These are phyloP conservation scores for Vicugna pacos DNA, from an alignment of 2,113 vertebrate genomes.

Conservation along the genomic window DNA sequence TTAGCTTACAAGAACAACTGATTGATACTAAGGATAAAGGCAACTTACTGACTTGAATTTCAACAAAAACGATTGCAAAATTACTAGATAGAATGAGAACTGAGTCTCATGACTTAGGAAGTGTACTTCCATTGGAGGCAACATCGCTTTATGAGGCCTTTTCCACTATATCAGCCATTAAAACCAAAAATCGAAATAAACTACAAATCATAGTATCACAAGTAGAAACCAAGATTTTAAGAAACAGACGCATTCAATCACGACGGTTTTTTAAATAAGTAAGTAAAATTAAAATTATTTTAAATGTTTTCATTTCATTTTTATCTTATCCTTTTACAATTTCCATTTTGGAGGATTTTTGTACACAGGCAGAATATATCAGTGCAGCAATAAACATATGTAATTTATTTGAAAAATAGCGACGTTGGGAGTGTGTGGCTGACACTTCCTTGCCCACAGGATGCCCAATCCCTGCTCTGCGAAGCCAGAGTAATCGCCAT, in stretches of 20 bases:
- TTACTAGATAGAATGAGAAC: not conserved
- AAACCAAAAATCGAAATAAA: not conserved
- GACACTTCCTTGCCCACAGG: not conserved
- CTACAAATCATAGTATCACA: not conserved
- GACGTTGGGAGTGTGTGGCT: not conserved
- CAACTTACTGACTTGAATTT: slow-evolving; percentile 32
- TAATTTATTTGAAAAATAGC: not conserved
- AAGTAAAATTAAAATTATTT: slow-evolving; percentile 24
- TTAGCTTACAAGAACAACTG: slow-evolving; percentile 6
- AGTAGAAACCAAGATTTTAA: not conserved
- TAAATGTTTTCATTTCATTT: slow-evolving; percentile 26
- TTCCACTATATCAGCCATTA: not conserved
- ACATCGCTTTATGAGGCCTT: not conserved
- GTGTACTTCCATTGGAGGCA: not conserved
- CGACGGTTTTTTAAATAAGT: not conserved
- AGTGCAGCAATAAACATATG: not conserved
- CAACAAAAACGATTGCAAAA: not conserved
- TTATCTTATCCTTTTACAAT: not conserved
- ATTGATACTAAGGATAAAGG: not conserved
- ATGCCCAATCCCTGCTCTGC: not conserved
- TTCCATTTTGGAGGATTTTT: slow-evolving; percentile 33
- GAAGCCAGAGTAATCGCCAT: not conserved
- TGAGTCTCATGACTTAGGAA: not conserved
- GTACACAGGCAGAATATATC: not conserved
- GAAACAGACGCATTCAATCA: not conserved